Percentiles rank a stretch among this genome's conserved stretches.
Conservation (phyloP, 2,113 vertebrate genomes). For the Strigops habroptila region DNA sequence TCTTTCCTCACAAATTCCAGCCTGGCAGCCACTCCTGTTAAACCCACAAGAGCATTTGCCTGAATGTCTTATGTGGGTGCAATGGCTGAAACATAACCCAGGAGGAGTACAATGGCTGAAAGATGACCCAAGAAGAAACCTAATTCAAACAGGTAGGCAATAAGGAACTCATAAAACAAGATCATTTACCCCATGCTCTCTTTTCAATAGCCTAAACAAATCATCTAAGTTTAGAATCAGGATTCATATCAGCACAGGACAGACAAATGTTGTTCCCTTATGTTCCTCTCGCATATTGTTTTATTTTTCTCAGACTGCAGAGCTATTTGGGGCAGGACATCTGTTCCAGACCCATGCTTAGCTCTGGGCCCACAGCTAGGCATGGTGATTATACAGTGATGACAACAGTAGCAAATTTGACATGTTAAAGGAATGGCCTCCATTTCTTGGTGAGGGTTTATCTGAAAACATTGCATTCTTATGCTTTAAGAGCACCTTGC, state of each 20-base stretch:
- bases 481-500: not conserved
- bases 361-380: not conserved
- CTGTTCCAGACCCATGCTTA: not conserved
- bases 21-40: not conserved
- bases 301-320: not conserved
- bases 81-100: not conserved
- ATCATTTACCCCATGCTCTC: not conserved
- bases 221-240: not conserved
- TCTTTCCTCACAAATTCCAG: not conserved
- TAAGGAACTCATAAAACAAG: not conserved
- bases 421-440: not conserved
- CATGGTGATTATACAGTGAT: not conserved
- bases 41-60: not conserved
- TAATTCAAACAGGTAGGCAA: not conserved
- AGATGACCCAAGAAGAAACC: not conserved
- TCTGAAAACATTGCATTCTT: not conserved
- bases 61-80: not conserved
- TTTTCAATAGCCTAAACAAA: not conserved
- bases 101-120: not conserved
- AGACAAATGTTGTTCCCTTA: not conserved
- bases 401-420: not conserved
- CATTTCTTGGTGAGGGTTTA: not conserved
- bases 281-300: not conserved
- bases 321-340: not conserved
- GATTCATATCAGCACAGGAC: not conserved